Conservation (phyloP, 1,140 invertebrate species). For the Zaprionus kolodkinae region DNA sequence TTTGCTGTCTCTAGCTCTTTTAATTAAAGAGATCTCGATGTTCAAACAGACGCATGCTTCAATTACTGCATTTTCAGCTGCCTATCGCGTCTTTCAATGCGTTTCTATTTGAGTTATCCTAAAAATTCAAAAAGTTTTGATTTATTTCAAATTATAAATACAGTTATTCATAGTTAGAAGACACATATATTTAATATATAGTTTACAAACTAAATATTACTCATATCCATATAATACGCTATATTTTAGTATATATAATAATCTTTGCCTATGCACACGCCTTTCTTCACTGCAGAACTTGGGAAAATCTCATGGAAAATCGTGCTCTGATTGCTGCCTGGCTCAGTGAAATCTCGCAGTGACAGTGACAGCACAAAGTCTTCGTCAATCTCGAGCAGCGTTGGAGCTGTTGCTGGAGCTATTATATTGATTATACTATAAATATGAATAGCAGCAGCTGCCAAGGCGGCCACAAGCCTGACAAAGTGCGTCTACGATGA, state of each 20-base stretch:
- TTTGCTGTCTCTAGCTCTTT: too few relatives aligned
- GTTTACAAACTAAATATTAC: too few relatives aligned
- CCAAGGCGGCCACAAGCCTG: conserved; percentile 12
- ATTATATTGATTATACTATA: conserved; percentile 81
- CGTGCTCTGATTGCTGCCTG: conserved; percentile 2
- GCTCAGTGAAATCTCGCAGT: conserved; percentile 51
- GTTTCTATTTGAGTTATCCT: too few relatives aligned
- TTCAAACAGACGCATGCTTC: too few relatives aligned
- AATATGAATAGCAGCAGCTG: conserved; percentile 59
- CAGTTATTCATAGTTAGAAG: too few relatives aligned
- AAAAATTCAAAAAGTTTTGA: too few relatives aligned
- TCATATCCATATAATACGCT: not conserved
- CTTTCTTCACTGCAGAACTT: not conserved
- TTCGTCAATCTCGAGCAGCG: conserved; percentile 72
- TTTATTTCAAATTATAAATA: too few relatives aligned
- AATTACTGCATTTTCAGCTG: too few relatives aligned
- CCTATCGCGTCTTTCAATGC: too few relatives aligned
- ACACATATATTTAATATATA: too few relatives aligned
- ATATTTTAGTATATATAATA: not conserved
- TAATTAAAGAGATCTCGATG: too few relatives aligned
- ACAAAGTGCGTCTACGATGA: conserved; percentile 60
- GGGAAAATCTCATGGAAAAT: not conserved
- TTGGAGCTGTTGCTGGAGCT: conserved; percentile 50
- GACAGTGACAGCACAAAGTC: conserved; percentile 70
- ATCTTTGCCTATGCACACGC: not conserved